phyloP scores from a whole-genome alignment of 2,888 invertebrate genomes.

The Vesta saturnalis region DNA sequence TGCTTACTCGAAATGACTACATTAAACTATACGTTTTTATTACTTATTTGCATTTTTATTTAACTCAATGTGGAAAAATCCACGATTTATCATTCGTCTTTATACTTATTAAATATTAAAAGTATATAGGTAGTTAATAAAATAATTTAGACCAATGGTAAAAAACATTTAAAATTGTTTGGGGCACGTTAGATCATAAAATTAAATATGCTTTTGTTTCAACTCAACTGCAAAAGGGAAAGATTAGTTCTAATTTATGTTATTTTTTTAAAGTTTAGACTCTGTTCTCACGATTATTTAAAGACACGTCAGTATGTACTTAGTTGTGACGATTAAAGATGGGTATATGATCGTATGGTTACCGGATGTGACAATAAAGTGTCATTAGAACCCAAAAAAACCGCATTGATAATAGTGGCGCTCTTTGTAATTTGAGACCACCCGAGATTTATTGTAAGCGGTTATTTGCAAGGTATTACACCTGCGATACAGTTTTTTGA shows the following conservation, averaged over 20 bases:
- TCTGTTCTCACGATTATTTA: slow-evolving; percentile 1
- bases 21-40: slow-evolving; percentile 35
- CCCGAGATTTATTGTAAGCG: slow-evolving; percentile 40
- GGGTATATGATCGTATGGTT: slow-evolving; percentile 50
- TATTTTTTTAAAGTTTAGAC: background rate
- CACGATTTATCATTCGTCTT: background rate
- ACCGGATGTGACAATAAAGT: slow-evolving; percentile 54
- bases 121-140: background rate
- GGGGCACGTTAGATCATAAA: background rate
- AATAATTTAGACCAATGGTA: slow-evolving; percentile 2
- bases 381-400: slow-evolving; percentile 52
- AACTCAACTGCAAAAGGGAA: background rate
- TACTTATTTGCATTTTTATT: slow-evolving; percentile 15
- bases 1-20: slow-evolving; percentile 36
- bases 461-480: background rate
- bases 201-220: slow-evolving; percentile 1
- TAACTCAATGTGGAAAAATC: slow-evolving; percentile 11
- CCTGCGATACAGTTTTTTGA: too few species aligned
- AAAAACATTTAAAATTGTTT: background rate
- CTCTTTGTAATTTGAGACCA: slow-evolving; percentile 54
- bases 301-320: background rate
- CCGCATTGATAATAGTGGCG: slow-evolving; percentile 54
- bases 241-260: background rate
- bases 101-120: slow-evolving; percentile 5
- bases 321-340: slow-evolving; percentile 33